Conservation (phyloP, 2,113 vertebrate species). For the Petromus typicus region DNA sequence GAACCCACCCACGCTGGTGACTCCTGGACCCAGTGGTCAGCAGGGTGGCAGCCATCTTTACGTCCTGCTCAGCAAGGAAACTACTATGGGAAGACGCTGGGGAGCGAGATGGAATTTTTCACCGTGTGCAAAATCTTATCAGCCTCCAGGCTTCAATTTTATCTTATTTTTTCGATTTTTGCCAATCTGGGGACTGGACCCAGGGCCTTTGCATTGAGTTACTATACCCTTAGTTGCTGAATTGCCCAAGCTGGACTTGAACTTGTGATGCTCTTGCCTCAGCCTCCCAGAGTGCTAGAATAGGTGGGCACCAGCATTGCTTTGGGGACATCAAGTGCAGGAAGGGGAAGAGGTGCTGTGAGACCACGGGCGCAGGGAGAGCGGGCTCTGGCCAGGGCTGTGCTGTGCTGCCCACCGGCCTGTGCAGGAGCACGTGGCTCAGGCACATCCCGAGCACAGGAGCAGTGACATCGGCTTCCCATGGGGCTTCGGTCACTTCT, state of each 20-base stretch:
- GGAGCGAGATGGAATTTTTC: not conserved
- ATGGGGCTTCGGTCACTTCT: not conserved
- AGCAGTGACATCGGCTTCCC: too few relatives aligned
- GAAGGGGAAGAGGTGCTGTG: not conserved
- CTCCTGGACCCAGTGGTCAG: too few relatives aligned
- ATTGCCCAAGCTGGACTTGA: not conserved
- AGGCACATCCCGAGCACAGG: accelerated
- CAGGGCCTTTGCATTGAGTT: not conserved
- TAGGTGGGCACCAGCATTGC: not conserved
- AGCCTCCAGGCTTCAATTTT: not conserved
- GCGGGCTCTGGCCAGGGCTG: not conserved
- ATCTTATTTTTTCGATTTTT: not conserved
- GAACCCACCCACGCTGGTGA: accelerated
- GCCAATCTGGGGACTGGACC: not conserved
- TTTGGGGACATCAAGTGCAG: not conserved
- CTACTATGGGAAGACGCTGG: not conserved
- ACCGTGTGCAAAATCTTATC: not conserved
- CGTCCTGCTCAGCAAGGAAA: not conserved
- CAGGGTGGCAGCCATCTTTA: not conserved
- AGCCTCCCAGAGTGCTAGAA: not conserved
- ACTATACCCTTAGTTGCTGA: not conserved
- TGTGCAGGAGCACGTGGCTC: not conserved
- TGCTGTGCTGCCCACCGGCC: accelerated
- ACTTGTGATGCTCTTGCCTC: not conserved
- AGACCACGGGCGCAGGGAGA: not conserved